Base-by-base conservation (phyloP, 2,113 vertebrate species). In the Epinephelus moara region DNA sequence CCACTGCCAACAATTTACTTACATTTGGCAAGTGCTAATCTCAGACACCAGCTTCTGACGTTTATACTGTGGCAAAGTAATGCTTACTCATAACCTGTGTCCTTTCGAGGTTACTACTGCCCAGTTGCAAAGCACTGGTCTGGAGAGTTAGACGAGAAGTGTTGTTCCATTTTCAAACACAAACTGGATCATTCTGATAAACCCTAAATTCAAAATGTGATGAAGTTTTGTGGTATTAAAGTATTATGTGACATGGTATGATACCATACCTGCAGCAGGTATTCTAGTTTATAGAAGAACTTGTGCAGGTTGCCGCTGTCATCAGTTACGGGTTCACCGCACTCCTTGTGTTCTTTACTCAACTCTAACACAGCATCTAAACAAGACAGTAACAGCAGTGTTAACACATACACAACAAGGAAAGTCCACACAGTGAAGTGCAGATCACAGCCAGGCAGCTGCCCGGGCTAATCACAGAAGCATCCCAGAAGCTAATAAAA, bases 281-380 rank as follows among this genome's bases (percentile, higher is more conserved):
- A 99, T 77, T 99, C 98, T 3, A 99, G 95, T 81, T 99, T 99
- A 80, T 96, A 98, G 80, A 96, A 99, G 88, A 99, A 98, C 86
- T 98, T 99, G 83, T 97, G 98, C 86, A 99, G 94, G 90, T 93
- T 98, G 88, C 94, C 70, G 73, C 96, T 97, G 94, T 99, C 97
- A 37, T 99, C 98, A 5, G 97, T 98, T 82, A 99, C 90, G 0
- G 98, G 98, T 70, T 99, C 98, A 21, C 94, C 96, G n/a, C 85
- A 93, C 82, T 98, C 97, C 78, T 89, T 94, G 89, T 98, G 97
- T 85, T 99, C 97, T 89, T 93, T 96, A 91, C 95, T 96, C 77
- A 99, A 85, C 84, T 98, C 97, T 66, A 94, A 84, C 87, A 99
- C 97, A 21, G 97, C 96, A 94, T 98, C 98, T 99, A 90, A 40